A percentile compares a stretch with the other conserved stretches of the same genome.
These are phyloP conservation scores for Morelia viridis DNA, from an alignment of 2,797 vertebrate genomes.

Conservation along the genomic window DNA sequence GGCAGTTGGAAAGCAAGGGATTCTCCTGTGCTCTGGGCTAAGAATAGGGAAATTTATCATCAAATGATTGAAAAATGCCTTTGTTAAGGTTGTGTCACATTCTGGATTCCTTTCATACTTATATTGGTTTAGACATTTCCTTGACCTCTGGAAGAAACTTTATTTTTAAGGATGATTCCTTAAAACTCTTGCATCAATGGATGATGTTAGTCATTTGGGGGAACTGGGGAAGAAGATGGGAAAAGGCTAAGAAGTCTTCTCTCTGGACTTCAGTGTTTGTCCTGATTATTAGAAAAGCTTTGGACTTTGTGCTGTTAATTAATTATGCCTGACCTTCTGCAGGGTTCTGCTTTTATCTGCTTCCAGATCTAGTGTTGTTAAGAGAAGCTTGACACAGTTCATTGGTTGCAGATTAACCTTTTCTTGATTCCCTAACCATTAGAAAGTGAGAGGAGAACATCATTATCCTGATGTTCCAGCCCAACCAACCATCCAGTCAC, in stretches of 20 bases:
- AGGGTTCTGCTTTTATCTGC: not conserved
- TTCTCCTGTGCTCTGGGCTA: constrained; percentile 68
- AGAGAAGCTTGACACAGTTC: not conserved
- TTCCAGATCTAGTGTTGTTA: not conserved
- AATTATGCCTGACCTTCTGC: not conserved
- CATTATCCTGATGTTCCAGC: not conserved
- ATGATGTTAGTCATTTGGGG: constrained; percentile 30
- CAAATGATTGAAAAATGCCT: constrained; percentile 80
- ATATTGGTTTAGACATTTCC: constrained; percentile 75
- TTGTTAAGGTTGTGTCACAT: constrained; percentile 76
- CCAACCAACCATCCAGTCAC: not conserved
- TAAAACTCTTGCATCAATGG: constrained; percentile 57
- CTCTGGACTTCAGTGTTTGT: not conserved
- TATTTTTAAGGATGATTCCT: constrained; percentile 39
- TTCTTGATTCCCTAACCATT: not conserved
- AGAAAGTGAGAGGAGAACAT: not conserved
- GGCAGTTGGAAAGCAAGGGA: constrained; percentile 62
- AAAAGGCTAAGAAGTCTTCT: not conserved
- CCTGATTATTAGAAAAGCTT: not conserved
- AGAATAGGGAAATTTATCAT: constrained; percentile 76
- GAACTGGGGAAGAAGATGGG: not conserved
- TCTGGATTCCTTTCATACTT: constrained; percentile 66
- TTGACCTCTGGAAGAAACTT: constrained; percentile 72
- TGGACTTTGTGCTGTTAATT: not conserved
- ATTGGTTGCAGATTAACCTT: not conserved